phyloP scores from a whole-genome alignment of 2,113 vertebrate species.

The Salvelinus sp. region DNA sequence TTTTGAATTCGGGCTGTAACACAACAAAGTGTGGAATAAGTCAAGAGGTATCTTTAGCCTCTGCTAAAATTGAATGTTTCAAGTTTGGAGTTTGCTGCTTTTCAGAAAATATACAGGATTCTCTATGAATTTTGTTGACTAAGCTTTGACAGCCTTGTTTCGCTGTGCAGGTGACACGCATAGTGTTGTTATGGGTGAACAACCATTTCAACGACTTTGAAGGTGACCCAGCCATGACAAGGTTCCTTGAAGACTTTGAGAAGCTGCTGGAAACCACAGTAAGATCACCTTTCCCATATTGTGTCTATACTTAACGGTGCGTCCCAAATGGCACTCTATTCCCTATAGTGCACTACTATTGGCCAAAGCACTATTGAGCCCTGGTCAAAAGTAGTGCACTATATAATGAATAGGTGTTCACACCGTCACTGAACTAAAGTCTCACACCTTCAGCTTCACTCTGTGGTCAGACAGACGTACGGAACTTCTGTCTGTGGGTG shows the following conservation, averaged over 20 bases:
- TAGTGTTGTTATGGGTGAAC: constrained; percentile 96
- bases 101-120: neutral
- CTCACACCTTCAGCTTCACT: no score
- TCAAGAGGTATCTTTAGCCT: neutral
- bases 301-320: no score
- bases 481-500: no score
- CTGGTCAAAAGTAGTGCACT: no score
- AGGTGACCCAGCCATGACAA: constrained; percentile 91
- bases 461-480: no score
- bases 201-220: constrained; percentile 99
- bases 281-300: constrained; percentile 48
- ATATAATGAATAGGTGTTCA: no score
- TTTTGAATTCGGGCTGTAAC: no score
- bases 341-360: no score
- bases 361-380: no score
- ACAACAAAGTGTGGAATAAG: no score
- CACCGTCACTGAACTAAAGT: no score
- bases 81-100: neutral
- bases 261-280: constrained; percentile 89
- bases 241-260: constrained; percentile 94
- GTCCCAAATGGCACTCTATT: no score
- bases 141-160: neutral
- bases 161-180: constrained; percentile 86
- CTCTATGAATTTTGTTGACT: neutral
- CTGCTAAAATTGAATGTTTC: neutral